phyloP scores from a whole-genome alignment of 2,113 vertebrate species.

The Clarias batrachus region DNA sequence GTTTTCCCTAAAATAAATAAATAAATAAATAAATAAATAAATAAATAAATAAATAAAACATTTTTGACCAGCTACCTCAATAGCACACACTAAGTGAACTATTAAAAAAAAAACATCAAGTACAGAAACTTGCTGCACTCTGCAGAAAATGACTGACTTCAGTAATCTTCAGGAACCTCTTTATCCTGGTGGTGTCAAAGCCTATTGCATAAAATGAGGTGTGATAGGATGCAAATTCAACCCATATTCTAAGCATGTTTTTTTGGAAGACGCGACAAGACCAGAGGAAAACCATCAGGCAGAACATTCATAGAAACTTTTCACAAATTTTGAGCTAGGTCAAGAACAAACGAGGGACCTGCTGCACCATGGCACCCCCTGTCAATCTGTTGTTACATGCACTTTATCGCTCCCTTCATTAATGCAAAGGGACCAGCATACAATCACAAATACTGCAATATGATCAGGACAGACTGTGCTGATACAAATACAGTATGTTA shows the following conservation, averaged over 20 bases:
- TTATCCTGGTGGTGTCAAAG: not conserved
- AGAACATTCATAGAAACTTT: not conserved
- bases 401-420: not conserved
- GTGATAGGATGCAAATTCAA: not conserved
- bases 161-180: not conserved
- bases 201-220: not conserved
- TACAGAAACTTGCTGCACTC: not conserved
- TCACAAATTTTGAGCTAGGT: not conserved
- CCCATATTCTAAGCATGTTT: not conserved
- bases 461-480: not conserved
- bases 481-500: not conserved
- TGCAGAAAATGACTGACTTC: not conserved
- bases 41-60: too few species aligned
- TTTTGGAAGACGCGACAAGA: not conserved
- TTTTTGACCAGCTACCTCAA: not conserved
- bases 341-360: not conserved
- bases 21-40: too few species aligned
- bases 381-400: not conserved
- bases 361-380: not conserved
- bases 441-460: not conserved
- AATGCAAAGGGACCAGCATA: not conserved
- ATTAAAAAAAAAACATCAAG: too few species aligned
- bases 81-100: too few species aligned
- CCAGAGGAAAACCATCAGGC: not conserved
- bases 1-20: not conserved